Evolutionary conservation across 2,113 vertebrate species (phyloP), one percentile per base, ranked within the genome.

Genomic region (rabbit (Oryctolagus cuniculus)): DNA sequence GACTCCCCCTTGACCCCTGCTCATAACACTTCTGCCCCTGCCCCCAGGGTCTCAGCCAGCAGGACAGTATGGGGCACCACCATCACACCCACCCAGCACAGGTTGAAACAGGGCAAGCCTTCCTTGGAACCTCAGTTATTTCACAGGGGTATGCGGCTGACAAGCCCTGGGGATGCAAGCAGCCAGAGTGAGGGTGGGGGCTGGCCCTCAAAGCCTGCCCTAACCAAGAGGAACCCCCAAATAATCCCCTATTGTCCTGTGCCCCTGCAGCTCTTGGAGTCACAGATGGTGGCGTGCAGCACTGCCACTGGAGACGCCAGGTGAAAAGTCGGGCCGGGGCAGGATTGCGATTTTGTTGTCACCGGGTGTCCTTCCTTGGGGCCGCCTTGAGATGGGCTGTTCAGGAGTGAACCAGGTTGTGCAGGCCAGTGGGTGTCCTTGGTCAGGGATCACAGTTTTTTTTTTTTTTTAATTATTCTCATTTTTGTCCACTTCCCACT

Each of bases 401-500:
- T 92, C 93, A 89, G 91, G 92, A 66, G 87, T n/a, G 93, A 29
- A 83, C 88, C 58, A 96, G 93, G 73, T 88, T 91, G 94, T 61
- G 1, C 51, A 63, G 36, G 84, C 96, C 93, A 79, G 97, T 91
- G 95, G 53, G 94, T 66, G 77, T 95, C 96, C 93, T 87, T 95
- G 96, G 96, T 88, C 73, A 84, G 87, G 36, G 44, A 96, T 85
- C 93, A 92, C 85, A 96, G 95, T 58, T 90, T 95, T 58, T 22
- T 73, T 63, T 90, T 97, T 98, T 98, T 97, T 97, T 87, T 92
- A 97, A 97, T 96, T 95, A 98, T 99, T 98, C 98, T 98, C 98
- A 98, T 98, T 98, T 98, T 99, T 98, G 98, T 97, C 84, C 93
- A 97, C 95, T 97, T 98, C 98, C 98, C 98, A 98, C 98, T 99